Conservation (phyloP, 1,140 invertebrate genomes). For the Cydia strobilella region DNA sequence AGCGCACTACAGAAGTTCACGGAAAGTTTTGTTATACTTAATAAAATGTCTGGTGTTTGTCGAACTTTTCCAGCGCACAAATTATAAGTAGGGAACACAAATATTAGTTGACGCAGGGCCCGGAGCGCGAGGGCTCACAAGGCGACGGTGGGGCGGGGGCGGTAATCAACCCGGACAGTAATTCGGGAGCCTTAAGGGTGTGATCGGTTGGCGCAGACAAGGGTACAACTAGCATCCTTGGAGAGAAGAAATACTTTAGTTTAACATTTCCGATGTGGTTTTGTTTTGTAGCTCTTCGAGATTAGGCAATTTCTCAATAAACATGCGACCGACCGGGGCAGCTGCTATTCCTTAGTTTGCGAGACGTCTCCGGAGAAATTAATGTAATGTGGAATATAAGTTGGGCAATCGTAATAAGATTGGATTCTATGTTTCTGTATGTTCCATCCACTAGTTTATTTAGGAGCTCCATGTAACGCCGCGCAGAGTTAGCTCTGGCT, state of each 20-base stretch:
- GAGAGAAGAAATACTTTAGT: conserved; percentile 78
- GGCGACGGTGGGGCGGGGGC: conserved; percentile 45
- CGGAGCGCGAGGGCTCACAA: conserved; percentile 47
- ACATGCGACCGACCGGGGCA: conserved; percentile 64
- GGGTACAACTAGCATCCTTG: conserved; percentile 71
- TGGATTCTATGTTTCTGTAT: conserved; percentile 61
- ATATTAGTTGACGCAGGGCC: conserved; percentile 73
- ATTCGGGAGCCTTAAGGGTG: conserved; percentile 76
- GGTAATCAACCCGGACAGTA: conserved; percentile 76
- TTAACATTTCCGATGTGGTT: conserved; percentile 76
- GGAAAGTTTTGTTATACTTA: conserved; percentile 72
- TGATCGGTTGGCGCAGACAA: conserved; percentile 76
- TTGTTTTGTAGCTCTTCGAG: conserved; percentile 77
- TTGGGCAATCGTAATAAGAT: conserved; percentile 60
- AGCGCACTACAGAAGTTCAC: conserved; percentile 63
- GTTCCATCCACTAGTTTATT: conserved; percentile 55
- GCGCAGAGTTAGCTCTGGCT: conserved; percentile 13
- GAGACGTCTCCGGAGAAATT: conserved; percentile 70
- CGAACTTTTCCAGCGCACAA: conserved; percentile 71
- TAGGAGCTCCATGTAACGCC: conserved; percentile 36
- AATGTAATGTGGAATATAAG: conserved; percentile 66
- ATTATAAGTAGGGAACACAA: conserved; percentile 78
- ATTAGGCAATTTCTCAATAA: conserved; percentile 77
- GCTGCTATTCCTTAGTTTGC: conserved; percentile 69
- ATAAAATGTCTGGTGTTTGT: conserved; percentile 73